Base-by-base conservation (phyloP, 92 coral and sea anemone genomes). In the Montipora capitata region DNA sequence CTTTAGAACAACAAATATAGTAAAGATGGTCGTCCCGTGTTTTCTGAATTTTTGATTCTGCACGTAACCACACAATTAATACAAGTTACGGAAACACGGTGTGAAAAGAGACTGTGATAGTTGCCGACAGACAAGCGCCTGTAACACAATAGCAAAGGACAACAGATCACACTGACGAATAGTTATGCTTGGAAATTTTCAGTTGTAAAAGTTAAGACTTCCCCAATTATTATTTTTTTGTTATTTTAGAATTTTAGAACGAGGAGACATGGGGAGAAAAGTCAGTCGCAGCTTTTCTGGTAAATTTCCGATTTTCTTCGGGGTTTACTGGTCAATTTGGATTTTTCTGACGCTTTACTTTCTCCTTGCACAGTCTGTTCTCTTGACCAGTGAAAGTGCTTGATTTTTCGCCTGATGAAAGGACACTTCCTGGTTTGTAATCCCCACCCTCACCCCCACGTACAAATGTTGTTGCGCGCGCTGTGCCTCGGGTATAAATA, bases 271-370 rank as follows among this genome's bases (percentile, higher is more conserved):
- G 65, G 65, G 65, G 65, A 59, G 65, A 58, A 58, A 3, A 13
- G 64, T 58, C 14, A 58, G n/a, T 58, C n/a, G n/a, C n/a, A n/a
- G n/a, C n/a, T n/a, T n/a, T n/a, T n/a, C n/a, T n/a, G n/a, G n/a
- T n/a, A n/a, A n/a, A n/a, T n/a, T n/a, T n/a, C n/a, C n/a, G n/a
- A n/a, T n/a, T n/a, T n/a, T n/a, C n/a, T n/a, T n/a, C n/a, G n/a
- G n/a, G n/a, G n/a, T n/a, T n/a, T n/a, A n/a, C n/a, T n/a, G n/a
- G n/a, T n/a, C n/a, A n/a, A n/a, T n/a, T n/a, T n/a, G n/a, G 14
- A 58, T 58, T 58, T 58, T 58, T 58, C 64, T 58, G 64, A 58
- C 64, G n/a, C 64, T 58, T 58, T 58, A 58, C 64, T 58, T 58
- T 58, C 64, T 58, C 64, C 64, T 58, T 58, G 64, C n/a, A 58